Evolutionary conservation across 2,888 invertebrate species (phyloP).

Genomic region (Unio delphinus): DNA sequence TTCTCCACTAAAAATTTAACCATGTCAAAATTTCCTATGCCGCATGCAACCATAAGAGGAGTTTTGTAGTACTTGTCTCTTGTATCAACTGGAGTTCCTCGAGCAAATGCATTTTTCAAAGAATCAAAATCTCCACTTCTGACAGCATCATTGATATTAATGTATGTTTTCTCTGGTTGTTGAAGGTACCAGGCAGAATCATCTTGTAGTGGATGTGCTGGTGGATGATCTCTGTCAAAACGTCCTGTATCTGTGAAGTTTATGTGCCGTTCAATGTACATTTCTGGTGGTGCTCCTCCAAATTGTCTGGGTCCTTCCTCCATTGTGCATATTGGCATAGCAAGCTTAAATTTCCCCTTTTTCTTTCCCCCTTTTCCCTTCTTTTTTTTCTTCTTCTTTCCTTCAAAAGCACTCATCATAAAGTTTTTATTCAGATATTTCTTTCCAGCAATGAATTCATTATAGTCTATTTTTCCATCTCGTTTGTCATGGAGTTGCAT

Average conservation of each 20-base stretch:
- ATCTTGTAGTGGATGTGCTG: constrained; percentile 69
- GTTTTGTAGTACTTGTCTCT: constrained; percentile 71
- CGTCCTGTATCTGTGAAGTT: constrained; percentile 68
- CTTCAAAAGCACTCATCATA: constrained; percentile 69
- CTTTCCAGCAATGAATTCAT: constrained; percentile 68
- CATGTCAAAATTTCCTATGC: constrained; percentile 65
- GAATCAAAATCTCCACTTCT: constrained; percentile 67
- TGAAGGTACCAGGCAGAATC: constrained; percentile 71
- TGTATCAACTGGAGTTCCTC: constrained; percentile 64
- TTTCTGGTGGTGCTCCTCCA: constrained; percentile 68
- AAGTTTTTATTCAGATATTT: constrained; percentile 71
- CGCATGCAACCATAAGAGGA: constrained; percentile 70
- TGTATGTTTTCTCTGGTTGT: constrained; percentile 64
- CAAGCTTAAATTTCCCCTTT: constrained; percentile 69
- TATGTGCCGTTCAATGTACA: constrained; percentile 65
- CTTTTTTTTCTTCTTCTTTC: constrained; percentile 70
- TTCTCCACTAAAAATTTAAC: constrained; percentile 66
- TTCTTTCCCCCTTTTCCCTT: constrained; percentile 62
- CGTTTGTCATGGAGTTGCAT: constrained; percentile 58
- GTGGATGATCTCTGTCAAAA: constrained; percentile 69
- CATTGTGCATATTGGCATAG: constrained; percentile 69
- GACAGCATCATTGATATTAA: constrained; percentile 70
- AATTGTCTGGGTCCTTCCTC: constrained; percentile 64
- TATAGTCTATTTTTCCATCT: constrained; percentile 65
- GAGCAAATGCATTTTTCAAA: constrained; percentile 62